Evolutionary conservation across 2,113 vertebrate genomes (phyloP).

Genomic region (Drymodes brunneopygia): DNA sequence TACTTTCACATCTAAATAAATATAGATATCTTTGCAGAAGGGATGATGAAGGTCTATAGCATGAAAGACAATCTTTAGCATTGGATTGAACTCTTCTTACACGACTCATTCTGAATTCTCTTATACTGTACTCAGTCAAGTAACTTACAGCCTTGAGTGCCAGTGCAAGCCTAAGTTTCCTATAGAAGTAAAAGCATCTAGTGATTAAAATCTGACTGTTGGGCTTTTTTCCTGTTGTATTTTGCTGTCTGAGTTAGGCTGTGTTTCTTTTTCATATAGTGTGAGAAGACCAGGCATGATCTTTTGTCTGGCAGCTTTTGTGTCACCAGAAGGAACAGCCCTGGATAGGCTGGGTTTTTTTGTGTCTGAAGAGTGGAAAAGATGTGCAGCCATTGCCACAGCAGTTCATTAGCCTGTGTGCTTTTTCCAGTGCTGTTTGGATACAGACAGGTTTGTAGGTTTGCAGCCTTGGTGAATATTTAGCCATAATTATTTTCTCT

Average conservation of each 20-base stretch:
- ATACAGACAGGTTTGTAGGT: background rate
- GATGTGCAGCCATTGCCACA: background rate
- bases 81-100: background rate
- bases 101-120: background rate
- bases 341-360: background rate
- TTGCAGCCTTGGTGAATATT: background rate
- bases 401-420: background rate
- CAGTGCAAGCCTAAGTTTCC: background rate
- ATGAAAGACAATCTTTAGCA: background rate
- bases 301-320: background rate
- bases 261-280: background rate
- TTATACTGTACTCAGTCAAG: background rate
- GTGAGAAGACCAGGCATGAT: accelerated
- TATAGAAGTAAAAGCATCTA: background rate
- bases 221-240: background rate
- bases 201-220: background rate
- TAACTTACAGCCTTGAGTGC: background rate
- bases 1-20: background rate
- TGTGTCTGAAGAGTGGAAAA: background rate
- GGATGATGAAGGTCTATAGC: background rate
- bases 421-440: background rate
- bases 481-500: background rate
- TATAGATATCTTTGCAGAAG: background rate
- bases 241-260: background rate
- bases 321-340: background rate